phyloP scores from a whole-genome alignment of 2,113 vertebrate genomes.

The Ailuropoda melanoleuca region DNA sequence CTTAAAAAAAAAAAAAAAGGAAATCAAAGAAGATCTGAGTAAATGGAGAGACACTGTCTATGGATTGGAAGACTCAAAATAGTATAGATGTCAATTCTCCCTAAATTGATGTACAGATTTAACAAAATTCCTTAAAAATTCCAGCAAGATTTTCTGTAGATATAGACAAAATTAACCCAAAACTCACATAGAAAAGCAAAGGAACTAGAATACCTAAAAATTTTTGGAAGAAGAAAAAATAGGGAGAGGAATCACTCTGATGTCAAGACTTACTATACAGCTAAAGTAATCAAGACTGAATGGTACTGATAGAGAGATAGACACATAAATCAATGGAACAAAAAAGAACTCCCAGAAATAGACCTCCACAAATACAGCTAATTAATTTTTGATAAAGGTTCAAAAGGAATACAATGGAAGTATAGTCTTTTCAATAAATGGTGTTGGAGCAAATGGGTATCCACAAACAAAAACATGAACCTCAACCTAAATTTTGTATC shows the following conservation, averaged over 20 bases:
- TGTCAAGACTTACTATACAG: not conserved
- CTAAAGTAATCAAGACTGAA: not conserved
- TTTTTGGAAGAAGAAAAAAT: not conserved
- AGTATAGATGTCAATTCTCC: not conserved
- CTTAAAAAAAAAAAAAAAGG: not conserved
- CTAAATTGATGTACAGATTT: not conserved
- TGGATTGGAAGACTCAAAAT: not conserved
- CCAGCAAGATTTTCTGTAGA: not conserved
- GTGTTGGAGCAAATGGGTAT: not conserved
- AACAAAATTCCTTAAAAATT: not conserved
- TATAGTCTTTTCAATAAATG: not conserved
- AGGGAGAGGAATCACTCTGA: not conserved
- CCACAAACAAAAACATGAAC: constrained; percentile 28
- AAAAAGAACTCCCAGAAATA: not conserved
- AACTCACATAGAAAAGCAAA: constrained; percentile 4
- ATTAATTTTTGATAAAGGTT: not conserved
- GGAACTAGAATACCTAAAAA: not conserved
- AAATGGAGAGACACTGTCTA: not conserved
- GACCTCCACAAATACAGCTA: not conserved
- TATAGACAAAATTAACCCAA: constrained; percentile 7
- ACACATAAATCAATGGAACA: not conserved
- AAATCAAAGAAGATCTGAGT: not conserved
- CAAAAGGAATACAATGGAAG: constrained; percentile 23
- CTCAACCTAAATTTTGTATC: not conserved
- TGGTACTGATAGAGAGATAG: not conserved